A percentile compares a stretch with the other conserved stretches of the same genome.
Conservation (phyloP, 2,113 vertebrate species). For the Hyaena hyaena region DNA sequence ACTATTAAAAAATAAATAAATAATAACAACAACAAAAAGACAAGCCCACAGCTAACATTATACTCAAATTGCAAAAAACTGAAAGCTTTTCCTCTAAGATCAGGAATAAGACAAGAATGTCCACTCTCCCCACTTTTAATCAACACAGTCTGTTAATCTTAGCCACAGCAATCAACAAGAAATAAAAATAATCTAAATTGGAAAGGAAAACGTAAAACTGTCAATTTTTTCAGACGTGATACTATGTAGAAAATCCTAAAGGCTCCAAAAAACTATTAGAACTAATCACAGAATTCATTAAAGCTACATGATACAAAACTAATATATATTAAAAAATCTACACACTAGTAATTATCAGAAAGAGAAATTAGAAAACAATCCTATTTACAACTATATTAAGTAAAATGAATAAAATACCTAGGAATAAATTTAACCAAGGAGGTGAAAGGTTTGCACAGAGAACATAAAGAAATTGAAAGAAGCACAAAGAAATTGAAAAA, state of each 20-base stretch:
- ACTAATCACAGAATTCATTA: not conserved
- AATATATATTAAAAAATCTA: not conserved
- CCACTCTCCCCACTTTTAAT: not conserved
- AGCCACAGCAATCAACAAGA: not conserved
- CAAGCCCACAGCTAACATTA: not conserved
- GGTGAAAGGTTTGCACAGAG: not conserved
- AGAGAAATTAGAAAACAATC: not conserved
- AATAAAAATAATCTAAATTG: not conserved
- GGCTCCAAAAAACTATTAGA: not conserved
- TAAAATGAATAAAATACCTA: not conserved
- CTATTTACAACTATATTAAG: not conserved
- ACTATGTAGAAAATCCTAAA: not conserved
- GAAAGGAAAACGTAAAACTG: not conserved
- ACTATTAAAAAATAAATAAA: too few relatives aligned
- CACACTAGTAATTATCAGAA: not conserved
- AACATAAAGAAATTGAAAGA: not conserved
- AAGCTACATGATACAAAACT: not conserved
- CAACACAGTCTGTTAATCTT: not conserved
- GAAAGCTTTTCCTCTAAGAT: not conserved
- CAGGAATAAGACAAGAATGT: not conserved
- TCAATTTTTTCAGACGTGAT: not conserved
- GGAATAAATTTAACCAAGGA: not conserved
- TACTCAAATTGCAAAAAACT: not conserved
- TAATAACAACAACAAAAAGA: too few relatives aligned
- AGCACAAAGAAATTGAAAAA: not conserved